phyloP scores from a whole-genome alignment of 2,113 vertebrate species.

The Oncorhynchus clarkii region DNA sequence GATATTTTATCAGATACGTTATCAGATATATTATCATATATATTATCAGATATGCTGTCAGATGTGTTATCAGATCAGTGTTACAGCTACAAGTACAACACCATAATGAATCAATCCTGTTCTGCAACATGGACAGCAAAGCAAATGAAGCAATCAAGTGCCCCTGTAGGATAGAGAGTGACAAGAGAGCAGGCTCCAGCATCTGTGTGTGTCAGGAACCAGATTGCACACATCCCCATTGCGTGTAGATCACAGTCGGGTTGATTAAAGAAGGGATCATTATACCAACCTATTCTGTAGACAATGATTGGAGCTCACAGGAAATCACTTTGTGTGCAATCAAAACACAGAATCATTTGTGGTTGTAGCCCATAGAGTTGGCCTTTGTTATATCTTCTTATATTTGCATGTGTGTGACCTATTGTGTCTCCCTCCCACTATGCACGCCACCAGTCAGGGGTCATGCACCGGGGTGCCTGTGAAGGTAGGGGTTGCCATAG shows the following conservation, averaged over 20 bases:
- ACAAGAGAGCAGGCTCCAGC: slow-evolving; percentile 52
- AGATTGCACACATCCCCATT: slow-evolving; percentile 41
- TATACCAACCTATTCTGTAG: neutral
- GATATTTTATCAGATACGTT: neutral
- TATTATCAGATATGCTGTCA: no score
- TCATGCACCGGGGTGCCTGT: slow-evolving; percentile 28
- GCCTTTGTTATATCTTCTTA: no score
- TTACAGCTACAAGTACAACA: neutral
- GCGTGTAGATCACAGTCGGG: slow-evolving; percentile 17
- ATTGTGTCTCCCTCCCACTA: no score
- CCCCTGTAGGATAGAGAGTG: slow-evolving; percentile 45
- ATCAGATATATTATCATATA: no score
- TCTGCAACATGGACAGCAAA: slow-evolving; percentile 15
- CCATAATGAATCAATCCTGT: slow-evolving; percentile 21
- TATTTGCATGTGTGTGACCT: no score
- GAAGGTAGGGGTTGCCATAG: slow-evolving; percentile 34
- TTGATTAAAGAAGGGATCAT: no score
- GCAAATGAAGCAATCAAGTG: slow-evolving; percentile 43
- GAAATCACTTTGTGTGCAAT: neutral
- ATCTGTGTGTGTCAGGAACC: slow-evolving; percentile 54
- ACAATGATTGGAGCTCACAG: neutral
- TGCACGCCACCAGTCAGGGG: slow-evolving; percentile 2
- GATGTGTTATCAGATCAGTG: no score
- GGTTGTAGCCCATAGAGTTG: no score
- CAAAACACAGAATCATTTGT: neutral